Base-by-base conservation (phyloP, 1,140 invertebrate genomes). In the Babylonia areolata region DNA sequence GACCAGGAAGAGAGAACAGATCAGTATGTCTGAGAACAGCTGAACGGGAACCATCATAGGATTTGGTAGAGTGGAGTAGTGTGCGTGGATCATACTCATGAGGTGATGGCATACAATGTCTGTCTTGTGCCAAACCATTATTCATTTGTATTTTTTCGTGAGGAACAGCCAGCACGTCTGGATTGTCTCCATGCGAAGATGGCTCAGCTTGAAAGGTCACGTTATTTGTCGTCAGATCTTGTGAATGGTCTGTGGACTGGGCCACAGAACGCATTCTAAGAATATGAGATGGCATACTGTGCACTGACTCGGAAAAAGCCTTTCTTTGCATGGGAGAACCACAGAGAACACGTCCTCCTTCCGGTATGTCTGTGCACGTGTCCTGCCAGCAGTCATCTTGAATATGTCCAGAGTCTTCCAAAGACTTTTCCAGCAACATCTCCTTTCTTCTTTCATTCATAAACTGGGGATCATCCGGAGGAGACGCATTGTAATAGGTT, bases 341-440 rank as follows among this genome's bases (percentile, higher is more conserved):
- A 28, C 58, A 6, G 28, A 6, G 20, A 64, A 64, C 15, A 64
- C 58, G 37, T 3, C 35, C 37, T 40, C 37, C 75, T 40, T 17
- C 17, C 20, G 75, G 58, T 23, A 64, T 64, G 15, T 64, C 75
- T 37, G 35, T 17, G 37, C 75, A 40, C 9, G 82, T 40, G 82
- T 84, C 82, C 37, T 46, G 6, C 82, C 82, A 84, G 11, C 89
- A 87, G 71, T 89, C 89, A 87, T 92, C 91, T 88, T 88, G 91
- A 0, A 92, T 90, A 88, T 92, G 91, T 5, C 91, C 91, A 42
- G 91, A 92, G 51, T 92, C 91, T 80, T 90, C 90, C n/a, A 91
- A 84, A 9, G 88, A 87, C 31, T 75, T 84, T n/a, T 75, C 69
- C 2, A 31, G 35, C 23, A 73, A 35, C 64, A 31, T 35, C 37